Conservation (phyloP, 2,797 vertebrate species). For the Carapus acus region DNA sequence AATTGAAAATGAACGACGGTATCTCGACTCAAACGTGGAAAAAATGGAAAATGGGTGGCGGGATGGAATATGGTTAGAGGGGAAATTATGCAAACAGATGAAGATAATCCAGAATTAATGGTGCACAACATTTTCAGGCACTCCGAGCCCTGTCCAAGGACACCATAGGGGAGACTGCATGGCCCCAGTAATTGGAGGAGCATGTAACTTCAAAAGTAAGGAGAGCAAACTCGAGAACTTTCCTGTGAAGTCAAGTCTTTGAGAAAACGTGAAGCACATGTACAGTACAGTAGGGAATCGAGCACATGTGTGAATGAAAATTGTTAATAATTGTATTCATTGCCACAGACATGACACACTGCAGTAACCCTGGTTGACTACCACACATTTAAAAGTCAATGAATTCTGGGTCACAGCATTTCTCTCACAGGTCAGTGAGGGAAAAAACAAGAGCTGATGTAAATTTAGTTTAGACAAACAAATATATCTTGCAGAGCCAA, state of each 20-base stretch:
- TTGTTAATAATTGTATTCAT: constrained; percentile 51
- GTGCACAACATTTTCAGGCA: constrained; percentile 72
- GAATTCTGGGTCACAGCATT: constrained; percentile 44
- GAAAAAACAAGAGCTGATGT: constrained; percentile 19
- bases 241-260: constrained; percentile 66
- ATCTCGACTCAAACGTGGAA: constrained; percentile 46
- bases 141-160: constrained; percentile 75
- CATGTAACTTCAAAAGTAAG: constrained; percentile 74
- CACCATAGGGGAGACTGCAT: constrained; percentile 67
- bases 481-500: constrained; percentile 43
- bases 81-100: constrained; percentile 74
- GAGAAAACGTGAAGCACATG: constrained; percentile 72
- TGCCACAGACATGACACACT: constrained; percentile 62
- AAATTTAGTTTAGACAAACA: constrained; percentile 40
- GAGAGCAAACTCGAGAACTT: constrained; percentile 63
- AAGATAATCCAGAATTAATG: constrained; percentile 77
- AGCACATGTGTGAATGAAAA: constrained; percentile 66
- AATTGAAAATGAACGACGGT: constrained; percentile 44
- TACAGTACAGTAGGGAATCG: constrained; percentile 64
- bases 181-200: constrained; percentile 73
- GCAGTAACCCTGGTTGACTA: constrained; percentile 51
- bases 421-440: constrained; percentile 33
- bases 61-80: constrained; percentile 53
- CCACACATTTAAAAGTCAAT: constrained; percentile 39
- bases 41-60: constrained; percentile 48